Evolutionary conservation across 2,797 vertebrate genomes (phyloP).

Genomic region (Rhinichthys osculus): DNA sequence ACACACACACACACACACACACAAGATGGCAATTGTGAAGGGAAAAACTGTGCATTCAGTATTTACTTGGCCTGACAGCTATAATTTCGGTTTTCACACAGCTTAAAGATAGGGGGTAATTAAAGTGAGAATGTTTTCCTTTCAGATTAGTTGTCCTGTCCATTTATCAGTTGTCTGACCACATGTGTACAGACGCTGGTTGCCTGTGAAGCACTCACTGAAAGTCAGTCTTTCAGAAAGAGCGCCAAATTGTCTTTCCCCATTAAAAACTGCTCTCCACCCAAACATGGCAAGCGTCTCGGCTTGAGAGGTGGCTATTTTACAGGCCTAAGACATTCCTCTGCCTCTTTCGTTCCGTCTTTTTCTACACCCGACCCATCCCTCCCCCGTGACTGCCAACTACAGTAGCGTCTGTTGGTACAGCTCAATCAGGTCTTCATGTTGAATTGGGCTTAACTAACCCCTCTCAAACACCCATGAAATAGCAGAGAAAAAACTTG

Average conservation of each 20-base stretch:
- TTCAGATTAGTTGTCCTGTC: conserved; percentile 54
- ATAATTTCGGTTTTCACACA: conserved; percentile 41
- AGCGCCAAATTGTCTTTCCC: conserved; percentile 59
- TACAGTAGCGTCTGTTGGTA: conserved; percentile 48
- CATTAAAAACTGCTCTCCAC: conserved; percentile 53
- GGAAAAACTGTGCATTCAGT: conserved; percentile 43
- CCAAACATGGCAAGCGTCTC: conserved; percentile 57
- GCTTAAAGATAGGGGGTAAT: conserved; percentile 48
- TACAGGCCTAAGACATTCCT: conserved; percentile 54
- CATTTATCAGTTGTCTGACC: conserved; percentile 54
- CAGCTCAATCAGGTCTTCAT: conserved; percentile 61
- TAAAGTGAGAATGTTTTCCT: conserved; percentile 59
- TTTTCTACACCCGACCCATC: conserved; percentile 44
- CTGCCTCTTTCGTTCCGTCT: conserved; percentile 49
- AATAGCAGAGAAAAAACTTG: conserved; percentile 69
- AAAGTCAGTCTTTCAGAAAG: conserved; percentile 56
- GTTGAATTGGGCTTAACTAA: conserved; percentile 59
- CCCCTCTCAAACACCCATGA: conserved; percentile 65
- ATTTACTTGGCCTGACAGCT: conserved; percentile 45
- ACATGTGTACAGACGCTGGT: conserved; percentile 39
- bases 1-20: conserved; percentile 45
- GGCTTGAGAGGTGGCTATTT: conserved; percentile 54
- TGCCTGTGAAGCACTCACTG: conserved; percentile 47
- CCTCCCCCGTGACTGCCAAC: conserved; percentile 29
- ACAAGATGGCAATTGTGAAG: conserved; percentile 41